A percentile compares a stretch with the other conserved stretches of the same genome.
These are phyloP conservation scores for Podarcis cretensis DNA, from an alignment of 2,113 vertebrate species.

Conservation along the genomic window DNA sequence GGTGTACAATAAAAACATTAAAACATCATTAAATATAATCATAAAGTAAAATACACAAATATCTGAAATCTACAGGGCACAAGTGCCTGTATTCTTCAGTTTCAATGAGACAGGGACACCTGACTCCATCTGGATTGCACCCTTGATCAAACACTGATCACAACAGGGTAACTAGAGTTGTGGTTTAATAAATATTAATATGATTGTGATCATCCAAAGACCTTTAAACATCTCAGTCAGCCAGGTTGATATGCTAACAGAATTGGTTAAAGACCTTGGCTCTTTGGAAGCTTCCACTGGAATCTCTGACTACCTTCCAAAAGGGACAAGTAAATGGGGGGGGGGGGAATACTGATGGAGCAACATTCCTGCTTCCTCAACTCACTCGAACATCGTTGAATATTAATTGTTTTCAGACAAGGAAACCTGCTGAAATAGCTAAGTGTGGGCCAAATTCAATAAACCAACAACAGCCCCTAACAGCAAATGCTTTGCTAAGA, in stretches of 20 bases:
- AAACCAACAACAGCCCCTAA: constrained; percentile 63
- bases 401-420: constrained; percentile 60
- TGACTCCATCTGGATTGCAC: neutral
- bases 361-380: constrained; percentile 24
- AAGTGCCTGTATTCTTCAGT: neutral
- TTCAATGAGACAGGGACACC: neutral
- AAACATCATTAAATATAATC: neutral
- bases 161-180: neutral
- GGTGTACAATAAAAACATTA: neutral
- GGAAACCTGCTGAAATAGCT: constrained; percentile 66
- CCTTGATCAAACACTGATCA: neutral
- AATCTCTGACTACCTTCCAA: constrained; percentile 24
- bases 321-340: constrained; percentile 23
- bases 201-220: neutral
- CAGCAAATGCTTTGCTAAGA: constrained; percentile 68
- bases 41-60: neutral
- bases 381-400: constrained; percentile 53
- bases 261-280: neutral
- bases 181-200: neutral
- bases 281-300: neutral
- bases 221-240: neutral
- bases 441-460: constrained; percentile 67
- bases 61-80: neutral
- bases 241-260: neutral
- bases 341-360: constrained; percentile 34